These are phyloP conservation scores for Tympanuchus pallidicinctus DNA, from an alignment of 2,113 vertebrate genomes.

Conservation along the genomic window DNA sequence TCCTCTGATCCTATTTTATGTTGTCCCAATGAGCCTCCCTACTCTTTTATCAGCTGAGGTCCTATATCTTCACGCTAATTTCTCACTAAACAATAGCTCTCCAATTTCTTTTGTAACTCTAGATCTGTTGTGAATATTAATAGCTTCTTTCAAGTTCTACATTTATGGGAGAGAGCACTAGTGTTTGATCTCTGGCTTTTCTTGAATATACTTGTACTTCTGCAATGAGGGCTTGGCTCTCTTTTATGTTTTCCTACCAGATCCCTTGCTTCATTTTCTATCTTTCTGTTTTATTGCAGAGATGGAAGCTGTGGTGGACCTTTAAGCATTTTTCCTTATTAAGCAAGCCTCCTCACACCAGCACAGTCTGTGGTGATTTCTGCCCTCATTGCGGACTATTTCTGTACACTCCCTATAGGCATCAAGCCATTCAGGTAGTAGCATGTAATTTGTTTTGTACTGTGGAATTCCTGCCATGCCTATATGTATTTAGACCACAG, in stretches of 20 bases:
- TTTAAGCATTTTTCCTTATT: conserved; percentile 75
- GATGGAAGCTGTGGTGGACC: conserved; percentile 57
- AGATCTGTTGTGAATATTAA: conserved; percentile 82
- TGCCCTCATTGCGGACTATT: conserved; percentile 73
- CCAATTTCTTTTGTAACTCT: conserved; percentile 75
- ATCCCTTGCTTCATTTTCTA: conserved; percentile 64
- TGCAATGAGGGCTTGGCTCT: conserved; percentile 42
- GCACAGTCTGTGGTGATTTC: conserved; percentile 65
- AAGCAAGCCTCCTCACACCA: conserved; percentile 65
- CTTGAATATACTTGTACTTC: conserved; percentile 56
- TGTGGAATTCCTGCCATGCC: conserved; percentile 82
- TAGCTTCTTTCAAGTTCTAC: conserved; percentile 73
- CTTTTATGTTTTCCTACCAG: conserved; percentile 71
- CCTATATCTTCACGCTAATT: conserved; percentile 71
- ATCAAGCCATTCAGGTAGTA: conserved; percentile 76
- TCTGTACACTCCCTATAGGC: conserved; percentile 77
- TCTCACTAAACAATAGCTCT: conserved; percentile 75
- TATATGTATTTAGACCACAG: conserved; percentile 85
- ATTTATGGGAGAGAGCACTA: conserved; percentile 68
- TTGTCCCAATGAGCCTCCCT: conserved; percentile 20
- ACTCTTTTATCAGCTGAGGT: conserved; percentile 76
- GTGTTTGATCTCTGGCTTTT: conserved; percentile 79
- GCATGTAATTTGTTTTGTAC: conserved; percentile 83
- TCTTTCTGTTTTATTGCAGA: conserved; percentile 56
- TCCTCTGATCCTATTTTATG: conserved; percentile 46